Evolutionary conservation across 2,113 vertebrate genomes (phyloP).

Genomic region (rat (Rattus norvegicus)): DNA sequence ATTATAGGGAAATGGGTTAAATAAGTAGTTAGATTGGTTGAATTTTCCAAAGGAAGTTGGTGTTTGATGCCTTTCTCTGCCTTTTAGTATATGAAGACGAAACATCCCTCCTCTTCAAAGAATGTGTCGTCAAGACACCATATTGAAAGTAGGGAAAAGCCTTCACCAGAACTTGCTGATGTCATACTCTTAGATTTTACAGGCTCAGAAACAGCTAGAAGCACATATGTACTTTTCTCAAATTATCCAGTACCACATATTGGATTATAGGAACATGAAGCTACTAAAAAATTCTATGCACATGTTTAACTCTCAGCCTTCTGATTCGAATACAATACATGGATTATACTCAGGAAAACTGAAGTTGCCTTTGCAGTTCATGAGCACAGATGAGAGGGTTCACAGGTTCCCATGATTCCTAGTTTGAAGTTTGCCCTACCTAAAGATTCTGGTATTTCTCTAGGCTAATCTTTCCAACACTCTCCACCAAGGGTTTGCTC

Average conservation of each 20-base stretch:
- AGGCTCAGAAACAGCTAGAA: neutral
- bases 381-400: neutral
- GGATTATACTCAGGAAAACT: no score
- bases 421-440: neutral
- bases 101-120: neutral
- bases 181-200: neutral
- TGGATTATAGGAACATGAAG: neutral
- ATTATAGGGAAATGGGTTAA: neutral
- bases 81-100: neutral
- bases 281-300: neutral
- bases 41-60: neutral
- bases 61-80: neutral
- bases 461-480: neutral
- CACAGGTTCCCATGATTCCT: neutral
- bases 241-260: neutral
- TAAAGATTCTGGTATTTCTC: neutral
- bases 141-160: neutral
- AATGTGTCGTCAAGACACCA: neutral
- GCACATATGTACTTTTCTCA: neutral
- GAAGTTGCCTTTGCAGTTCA: neutral
- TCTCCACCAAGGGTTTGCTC: conserved; percentile 9
- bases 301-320: neutral
- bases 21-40: neutral
- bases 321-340: neutral
- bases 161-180: neutral